Base-by-base conservation (phyloP, 2,113 vertebrate species). In the Spea multiplicata region DNA sequence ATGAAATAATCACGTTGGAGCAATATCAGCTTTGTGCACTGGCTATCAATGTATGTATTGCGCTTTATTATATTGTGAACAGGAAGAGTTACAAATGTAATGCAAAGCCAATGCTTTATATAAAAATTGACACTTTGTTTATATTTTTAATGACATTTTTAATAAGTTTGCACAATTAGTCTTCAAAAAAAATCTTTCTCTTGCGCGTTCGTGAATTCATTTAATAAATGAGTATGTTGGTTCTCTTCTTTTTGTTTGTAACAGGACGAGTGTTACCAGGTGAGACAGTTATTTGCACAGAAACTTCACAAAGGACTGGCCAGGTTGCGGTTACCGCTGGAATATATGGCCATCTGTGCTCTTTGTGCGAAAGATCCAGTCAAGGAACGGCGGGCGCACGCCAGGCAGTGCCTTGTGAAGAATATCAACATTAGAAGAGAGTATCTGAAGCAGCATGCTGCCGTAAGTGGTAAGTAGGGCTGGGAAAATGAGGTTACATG, bases 261-360 rank as follows among this genome's bases (percentile, higher is more conserved):
- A 53, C 74, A 99, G 97, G 97, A 99, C 80, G 97, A 99, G 85
- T 99, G 97, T 87, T 99, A 98, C 88, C 97, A 99, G 88, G 97
- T 99, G 85, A 93, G 97, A 44, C 97, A 99, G 87, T 93, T 95
- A 80, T 99, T 96, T 85, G 93, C 97, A 77, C 97, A 99, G 91
- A 99, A 99, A 89, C 96, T 99, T 82, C 96, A 99, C 83, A 96
- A 97, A 83, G 97, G 96, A 45, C 91, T 99, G 83, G 96, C 96
- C 78, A 95, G 96, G 81, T 90, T 99, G 84, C 93, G 97, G 2
- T 93, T 99, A 79, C 96, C 97, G 1, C 92, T 99, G 71, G 97
- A 99, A 80, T 99, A 99, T 86, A 95, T 99, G 95, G 97, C 96
- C 2, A 94, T 99, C 85, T 99, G 97, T 67, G 96, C 97, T 44